phyloP scores from a whole-genome alignment of 2,888 invertebrate genomes.

The Eurytoma adleriae region DNA sequence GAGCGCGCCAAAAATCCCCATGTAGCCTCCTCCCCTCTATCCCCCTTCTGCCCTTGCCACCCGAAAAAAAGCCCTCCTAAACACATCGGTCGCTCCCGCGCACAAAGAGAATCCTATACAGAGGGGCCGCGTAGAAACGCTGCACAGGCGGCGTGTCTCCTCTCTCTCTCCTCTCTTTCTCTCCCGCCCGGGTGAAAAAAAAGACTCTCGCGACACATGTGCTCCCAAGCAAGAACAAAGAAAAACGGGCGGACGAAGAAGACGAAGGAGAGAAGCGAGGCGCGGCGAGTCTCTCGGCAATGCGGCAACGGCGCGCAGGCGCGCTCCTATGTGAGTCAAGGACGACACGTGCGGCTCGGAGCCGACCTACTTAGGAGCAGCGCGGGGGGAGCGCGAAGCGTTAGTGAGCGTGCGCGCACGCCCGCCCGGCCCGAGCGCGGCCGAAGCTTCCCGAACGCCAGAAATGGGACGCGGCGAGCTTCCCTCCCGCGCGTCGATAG shows the following conservation, averaged over 20 bases:
- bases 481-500: background rate
- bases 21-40: too few relatives aligned
- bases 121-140: too few relatives aligned
- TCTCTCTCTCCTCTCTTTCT: too few relatives aligned
- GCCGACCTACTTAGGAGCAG: conserved; percentile 72
- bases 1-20: too few relatives aligned
- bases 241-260: background rate
- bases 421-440: conserved; percentile 54
- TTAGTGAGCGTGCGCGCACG: conserved; percentile 35
- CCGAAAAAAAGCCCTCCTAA: too few relatives aligned
- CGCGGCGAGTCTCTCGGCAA: conserved; percentile 17
- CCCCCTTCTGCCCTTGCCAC: too few relatives aligned
- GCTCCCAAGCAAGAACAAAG: conserved; percentile 13
- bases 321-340: conserved; percentile 74
- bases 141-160: too few relatives aligned
- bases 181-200: background rate
- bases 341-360: conserved; percentile 76
- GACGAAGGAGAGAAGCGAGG: conserved; percentile 5
- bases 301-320: conserved; percentile 24
- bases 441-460: conserved; percentile 72
- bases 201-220: conserved; percentile 6
- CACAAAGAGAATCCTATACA: too few relatives aligned
- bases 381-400: conserved; percentile 22
- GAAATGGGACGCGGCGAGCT: conserved; percentile 67
- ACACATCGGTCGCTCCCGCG: too few relatives aligned